phyloP scores from a whole-genome alignment of 1,140 invertebrate species.

The Maniola jurtina region DNA sequence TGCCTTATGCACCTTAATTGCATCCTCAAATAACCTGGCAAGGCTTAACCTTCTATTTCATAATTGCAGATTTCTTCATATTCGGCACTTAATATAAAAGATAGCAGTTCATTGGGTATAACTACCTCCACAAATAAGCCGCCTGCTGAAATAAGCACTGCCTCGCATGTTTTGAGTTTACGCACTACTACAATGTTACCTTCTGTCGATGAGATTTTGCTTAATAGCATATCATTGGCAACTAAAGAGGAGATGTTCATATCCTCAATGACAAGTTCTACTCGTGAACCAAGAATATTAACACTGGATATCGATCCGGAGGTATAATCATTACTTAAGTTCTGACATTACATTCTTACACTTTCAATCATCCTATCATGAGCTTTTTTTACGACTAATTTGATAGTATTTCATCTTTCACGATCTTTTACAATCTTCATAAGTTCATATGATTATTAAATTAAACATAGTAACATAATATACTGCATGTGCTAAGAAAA shows the following conservation, averaged over 20 bases:
- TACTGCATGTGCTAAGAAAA: conserved; percentile 21
- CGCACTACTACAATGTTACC: conserved; percentile 78
- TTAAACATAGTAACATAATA: background rate
- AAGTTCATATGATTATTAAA: background rate
- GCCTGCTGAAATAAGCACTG: conserved; percentile 76
- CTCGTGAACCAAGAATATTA: conserved; percentile 77
- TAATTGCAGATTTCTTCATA: conserved; percentile 76
- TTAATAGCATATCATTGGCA: conserved; percentile 78
- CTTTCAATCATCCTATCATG: conserved; percentile 9
- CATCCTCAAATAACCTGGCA: conserved; percentile 52
- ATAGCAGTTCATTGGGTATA: conserved; percentile 72
- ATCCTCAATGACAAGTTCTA: conserved; percentile 75
- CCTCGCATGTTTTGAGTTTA: conserved; percentile 79
- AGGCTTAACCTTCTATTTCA: conserved; percentile 71
- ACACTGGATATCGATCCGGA: conserved; percentile 80
- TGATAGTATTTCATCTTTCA: conserved; percentile 2
- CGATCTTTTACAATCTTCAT: background rate
- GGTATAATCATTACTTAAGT: conserved; percentile 70
- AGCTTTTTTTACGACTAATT: conserved; percentile 19
- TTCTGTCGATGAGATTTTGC: conserved; percentile 77
- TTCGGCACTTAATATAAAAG: conserved; percentile 75
- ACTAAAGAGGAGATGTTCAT: conserved; percentile 76
- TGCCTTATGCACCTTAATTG: conserved; percentile 51
- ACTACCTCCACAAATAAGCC: conserved; percentile 67
- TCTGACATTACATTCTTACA: conserved; percentile 26